Percentiles rank a stretch among this genome's conserved stretches.
Evolutionary conservation across 2,113 vertebrate species (phyloP).

Genomic region (Edolisoma coerulescens): DNA sequence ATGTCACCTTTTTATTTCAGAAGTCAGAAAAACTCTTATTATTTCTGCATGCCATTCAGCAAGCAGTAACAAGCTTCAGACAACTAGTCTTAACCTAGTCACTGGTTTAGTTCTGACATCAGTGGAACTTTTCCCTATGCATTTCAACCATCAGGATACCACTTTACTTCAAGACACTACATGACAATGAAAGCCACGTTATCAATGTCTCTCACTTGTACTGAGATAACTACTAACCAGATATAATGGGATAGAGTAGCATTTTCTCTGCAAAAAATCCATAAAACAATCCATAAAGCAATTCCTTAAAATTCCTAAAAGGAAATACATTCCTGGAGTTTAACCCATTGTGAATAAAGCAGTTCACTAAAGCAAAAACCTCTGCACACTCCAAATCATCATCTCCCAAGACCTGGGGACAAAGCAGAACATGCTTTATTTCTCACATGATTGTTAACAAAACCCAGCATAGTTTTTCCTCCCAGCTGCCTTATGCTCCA

Average conservation of each 20-base stretch:
- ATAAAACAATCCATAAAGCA: not conserved
- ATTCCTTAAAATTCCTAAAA: not conserved
- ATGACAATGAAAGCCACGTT: accelerated
- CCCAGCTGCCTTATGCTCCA: not conserved
- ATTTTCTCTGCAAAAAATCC: not conserved
- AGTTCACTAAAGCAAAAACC: not conserved
- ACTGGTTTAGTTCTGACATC: not conserved
- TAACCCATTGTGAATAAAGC: not conserved
- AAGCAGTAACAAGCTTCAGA: not conserved
- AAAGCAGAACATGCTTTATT: not conserved
- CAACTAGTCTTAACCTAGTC: not conserved
- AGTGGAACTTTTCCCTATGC: not conserved
- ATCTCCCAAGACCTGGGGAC: not conserved
- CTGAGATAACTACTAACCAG: not conserved
- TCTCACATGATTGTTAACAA: not conserved
- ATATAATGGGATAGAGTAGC: not conserved
- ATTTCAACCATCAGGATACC: not conserved
- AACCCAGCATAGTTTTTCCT: not conserved
- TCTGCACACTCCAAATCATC: not conserved
- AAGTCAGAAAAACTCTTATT: not conserved
- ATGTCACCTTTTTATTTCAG: not conserved
- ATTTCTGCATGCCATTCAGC: not conserved
- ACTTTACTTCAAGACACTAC: not conserved
- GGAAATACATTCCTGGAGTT: not conserved
- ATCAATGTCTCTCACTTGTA: not conserved